Evolutionary conservation across 2,113 vertebrate species (phyloP).

Genomic region (Taurulus bubalis): DNA sequence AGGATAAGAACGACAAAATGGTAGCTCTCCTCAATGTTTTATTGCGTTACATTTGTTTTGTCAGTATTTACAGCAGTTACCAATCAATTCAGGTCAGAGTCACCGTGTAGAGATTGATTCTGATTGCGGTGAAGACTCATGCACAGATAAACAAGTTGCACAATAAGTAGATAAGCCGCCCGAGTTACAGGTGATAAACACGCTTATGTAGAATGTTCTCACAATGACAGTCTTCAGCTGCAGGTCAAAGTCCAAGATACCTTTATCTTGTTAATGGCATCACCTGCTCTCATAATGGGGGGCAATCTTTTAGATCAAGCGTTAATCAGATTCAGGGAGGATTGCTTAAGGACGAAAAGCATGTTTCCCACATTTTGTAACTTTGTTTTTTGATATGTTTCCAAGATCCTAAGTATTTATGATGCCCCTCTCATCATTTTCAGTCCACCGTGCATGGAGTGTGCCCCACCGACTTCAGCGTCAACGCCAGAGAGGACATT

Average conservation of each 20-base stretch:
- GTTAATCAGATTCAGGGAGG: constrained; percentile 42
- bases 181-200: constrained; percentile 55
- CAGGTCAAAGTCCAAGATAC: constrained; percentile 76
- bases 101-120: neutral
- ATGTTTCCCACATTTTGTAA: constrained; percentile 15
- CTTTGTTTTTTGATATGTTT: constrained; percentile 8
- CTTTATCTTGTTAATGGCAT: constrained; percentile 65
- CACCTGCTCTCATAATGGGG: constrained; percentile 47
- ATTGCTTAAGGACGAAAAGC: constrained; percentile 29
- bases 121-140: constrained; percentile 23
- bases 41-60: constrained; percentile 1
- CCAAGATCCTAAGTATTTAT: constrained; percentile 7
- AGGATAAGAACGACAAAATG: constrained; percentile 75
- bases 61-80: constrained; percentile 12
- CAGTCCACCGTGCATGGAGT: constrained; percentile 90
- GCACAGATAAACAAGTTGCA: constrained; percentile 65
- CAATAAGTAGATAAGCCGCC: constrained; percentile 72
- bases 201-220: constrained; percentile 51
- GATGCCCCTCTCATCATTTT: constrained; percentile 37
- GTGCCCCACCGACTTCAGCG: constrained; percentile 84
- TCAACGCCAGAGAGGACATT: constrained; percentile 81
- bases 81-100: constrained; percentile 32
- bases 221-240: constrained; percentile 37
- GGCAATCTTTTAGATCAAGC: constrained; percentile 47
- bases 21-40: constrained; percentile 42